Conservation (phyloP, 2,797 vertebrate genomes). For the Ctenopoma kingsleyae region DNA sequence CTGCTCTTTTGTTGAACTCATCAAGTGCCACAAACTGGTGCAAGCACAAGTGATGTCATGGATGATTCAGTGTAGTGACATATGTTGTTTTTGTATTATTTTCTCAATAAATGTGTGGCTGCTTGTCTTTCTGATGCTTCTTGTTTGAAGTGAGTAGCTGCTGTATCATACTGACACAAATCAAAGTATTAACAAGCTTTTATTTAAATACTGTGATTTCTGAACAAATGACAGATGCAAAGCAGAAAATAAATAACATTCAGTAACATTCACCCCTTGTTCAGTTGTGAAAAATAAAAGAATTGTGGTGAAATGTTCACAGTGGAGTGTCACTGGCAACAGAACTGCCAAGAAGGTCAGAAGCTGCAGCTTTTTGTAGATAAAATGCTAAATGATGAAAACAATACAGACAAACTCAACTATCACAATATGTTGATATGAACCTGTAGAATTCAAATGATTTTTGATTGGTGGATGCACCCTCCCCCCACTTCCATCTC, state of each 20-base stretch:
- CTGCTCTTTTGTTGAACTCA: constrained; percentile 42
- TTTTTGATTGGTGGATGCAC: background rate
- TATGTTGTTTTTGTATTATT: constrained; percentile 28
- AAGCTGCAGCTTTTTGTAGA: background rate
- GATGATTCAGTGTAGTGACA: constrained; percentile 25
- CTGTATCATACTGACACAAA: background rate
- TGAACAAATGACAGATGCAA: constrained; percentile 36
- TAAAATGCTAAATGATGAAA: background rate
- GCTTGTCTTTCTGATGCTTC: background rate
- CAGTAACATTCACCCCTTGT: constrained; percentile 36
- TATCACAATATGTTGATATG: background rate
- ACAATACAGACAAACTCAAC: background rate
- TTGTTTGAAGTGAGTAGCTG: constrained; percentile 7
- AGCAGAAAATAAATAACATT: constrained; percentile 50
- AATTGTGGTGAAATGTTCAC: constrained; percentile 18
- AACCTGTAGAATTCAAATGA: too few species aligned
- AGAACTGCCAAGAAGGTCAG: background rate
- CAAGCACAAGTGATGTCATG: constrained; percentile 31
- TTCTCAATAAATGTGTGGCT: constrained; percentile 56
- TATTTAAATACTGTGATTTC: constrained; percentile 58
- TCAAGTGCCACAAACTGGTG: constrained; percentile 68
- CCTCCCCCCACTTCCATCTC: background rate
- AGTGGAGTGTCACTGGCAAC: constrained; percentile 1
- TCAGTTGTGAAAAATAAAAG: constrained; percentile 9
- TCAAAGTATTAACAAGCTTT: constrained; percentile 39